A percentile compares a stretch with the other conserved stretches of the same genome.
Evolutionary conservation across 2,113 vertebrate species (phyloP).

Genomic region (Pontoporia blainvillei): DNA sequence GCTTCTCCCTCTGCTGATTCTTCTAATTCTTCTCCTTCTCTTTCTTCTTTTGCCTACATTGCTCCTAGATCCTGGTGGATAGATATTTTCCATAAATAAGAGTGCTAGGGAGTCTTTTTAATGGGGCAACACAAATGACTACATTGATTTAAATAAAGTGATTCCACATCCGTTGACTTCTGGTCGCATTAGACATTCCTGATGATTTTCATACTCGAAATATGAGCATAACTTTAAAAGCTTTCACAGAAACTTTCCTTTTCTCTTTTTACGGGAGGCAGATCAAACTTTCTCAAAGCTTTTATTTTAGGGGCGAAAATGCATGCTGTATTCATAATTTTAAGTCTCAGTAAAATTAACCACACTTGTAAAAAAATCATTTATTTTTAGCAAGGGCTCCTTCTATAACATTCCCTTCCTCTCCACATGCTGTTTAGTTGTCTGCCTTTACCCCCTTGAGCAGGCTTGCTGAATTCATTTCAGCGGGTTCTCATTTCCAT

Average conservation of each 20-base stretch:
- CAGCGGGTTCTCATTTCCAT: neutral
- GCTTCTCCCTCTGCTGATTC: neutral
- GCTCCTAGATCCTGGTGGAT: slow-evolving; percentile 37
- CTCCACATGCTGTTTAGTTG: neutral
- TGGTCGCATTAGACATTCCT: slow-evolving; percentile 48
- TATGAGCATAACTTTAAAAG: slow-evolving; percentile 52
- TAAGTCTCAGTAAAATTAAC: slow-evolving; percentile 55
- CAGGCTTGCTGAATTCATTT: neutral
- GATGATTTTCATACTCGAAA: slow-evolving; percentile 62
- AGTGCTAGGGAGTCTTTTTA: slow-evolving; percentile 33
- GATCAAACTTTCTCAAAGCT: slow-evolving; percentile 54
- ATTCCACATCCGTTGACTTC: slow-evolving; percentile 56
- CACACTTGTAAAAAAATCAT: slow-evolving; percentile 51
- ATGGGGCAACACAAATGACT: slow-evolving; percentile 42
- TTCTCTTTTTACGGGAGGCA: neutral
- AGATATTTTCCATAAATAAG: slow-evolving; percentile 56
- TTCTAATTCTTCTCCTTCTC: neutral
- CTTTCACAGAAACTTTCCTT: slow-evolving; percentile 54
- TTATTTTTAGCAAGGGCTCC: slow-evolving; percentile 28
- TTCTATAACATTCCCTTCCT: slow-evolving; percentile 18
- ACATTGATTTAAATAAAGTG: slow-evolving; percentile 50
- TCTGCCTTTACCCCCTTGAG: neutral
- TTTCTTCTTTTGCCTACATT: neutral
- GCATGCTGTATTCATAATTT: slow-evolving; percentile 25
- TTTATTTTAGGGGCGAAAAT: slow-evolving; percentile 21